These are phyloP conservation scores for Lepus europaeus DNA, from an alignment of 2,113 vertebrate species.

Conservation along the genomic window DNA sequence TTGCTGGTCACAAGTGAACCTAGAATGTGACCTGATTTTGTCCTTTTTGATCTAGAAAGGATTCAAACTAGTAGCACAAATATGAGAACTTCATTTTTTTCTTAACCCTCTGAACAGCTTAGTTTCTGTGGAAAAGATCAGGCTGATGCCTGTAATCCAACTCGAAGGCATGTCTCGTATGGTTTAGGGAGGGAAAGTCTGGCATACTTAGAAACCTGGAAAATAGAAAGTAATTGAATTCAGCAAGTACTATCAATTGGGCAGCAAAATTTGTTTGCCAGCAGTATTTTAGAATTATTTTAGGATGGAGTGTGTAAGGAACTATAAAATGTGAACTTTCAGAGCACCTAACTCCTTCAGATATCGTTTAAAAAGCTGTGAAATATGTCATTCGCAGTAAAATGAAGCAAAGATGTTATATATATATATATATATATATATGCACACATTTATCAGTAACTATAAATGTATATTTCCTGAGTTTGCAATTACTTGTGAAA, in stretches of 20 bases:
- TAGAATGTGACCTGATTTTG: neutral
- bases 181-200: neutral
- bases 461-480: neutral
- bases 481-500: conserved; percentile 54
- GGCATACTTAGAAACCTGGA: neutral
- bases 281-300: conserved; percentile 38
- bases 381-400: conserved; percentile 28
- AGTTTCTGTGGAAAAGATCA: conserved; percentile 51
- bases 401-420: conserved; percentile 19
- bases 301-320: neutral
- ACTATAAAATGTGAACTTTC: conserved; percentile 31
- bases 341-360: neutral
- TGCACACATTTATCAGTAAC: neutral
- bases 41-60: neutral
- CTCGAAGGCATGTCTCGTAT: neutral
- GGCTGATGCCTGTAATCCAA: neutral
- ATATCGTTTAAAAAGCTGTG: neutral
- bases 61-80: conserved; percentile 24
- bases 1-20: neutral
- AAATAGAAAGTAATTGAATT: conserved; percentile 56
- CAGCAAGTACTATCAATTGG: neutral
- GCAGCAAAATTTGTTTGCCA: neutral
- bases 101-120: conserved; percentile 51
- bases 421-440: neutral
- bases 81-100: neutral